phyloP scores from a whole-genome alignment of 2,113 vertebrate species.

The Porphyrio hochstetteri region DNA sequence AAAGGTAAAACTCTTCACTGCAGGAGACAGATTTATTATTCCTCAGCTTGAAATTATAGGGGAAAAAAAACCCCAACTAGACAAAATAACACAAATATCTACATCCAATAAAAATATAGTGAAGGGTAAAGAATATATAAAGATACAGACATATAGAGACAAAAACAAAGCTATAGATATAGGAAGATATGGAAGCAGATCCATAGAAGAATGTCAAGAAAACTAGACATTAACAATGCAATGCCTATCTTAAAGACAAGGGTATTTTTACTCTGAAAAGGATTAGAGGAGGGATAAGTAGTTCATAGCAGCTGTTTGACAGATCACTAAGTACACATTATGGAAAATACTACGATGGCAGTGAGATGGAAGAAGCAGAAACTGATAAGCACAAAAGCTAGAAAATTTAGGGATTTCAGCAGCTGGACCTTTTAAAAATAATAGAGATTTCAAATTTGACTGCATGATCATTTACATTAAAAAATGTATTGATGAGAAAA shows the following conservation, averaged over 20 bases:
- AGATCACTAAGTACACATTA: neutral
- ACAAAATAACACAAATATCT: neutral
- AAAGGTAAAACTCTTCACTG: neutral
- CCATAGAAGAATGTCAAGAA: neutral
- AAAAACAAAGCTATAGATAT: neutral
- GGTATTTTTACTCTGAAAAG: neutral
- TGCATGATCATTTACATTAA: neutral
- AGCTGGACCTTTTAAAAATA: neutral
- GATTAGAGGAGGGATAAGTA: neutral
- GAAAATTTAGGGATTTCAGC: neutral
- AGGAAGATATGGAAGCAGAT: neutral
- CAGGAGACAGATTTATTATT: neutral
- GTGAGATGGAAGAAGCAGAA: neutral
- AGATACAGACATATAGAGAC: neutral
- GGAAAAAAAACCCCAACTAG: neutral
- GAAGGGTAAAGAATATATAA: neutral
- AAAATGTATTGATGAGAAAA: neutral
- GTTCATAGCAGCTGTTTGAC: neutral
- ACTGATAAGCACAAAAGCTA: neutral
- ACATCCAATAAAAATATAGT: neutral
- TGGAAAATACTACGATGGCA: neutral
- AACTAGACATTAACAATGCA: constrained; percentile 12
- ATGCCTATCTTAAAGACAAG: neutral
- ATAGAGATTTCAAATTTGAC: neutral
- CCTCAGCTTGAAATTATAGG: neutral